Evolutionary conservation across 1,140 invertebrate species (phyloP).

Genomic region (Drosophila pandora): DNA sequence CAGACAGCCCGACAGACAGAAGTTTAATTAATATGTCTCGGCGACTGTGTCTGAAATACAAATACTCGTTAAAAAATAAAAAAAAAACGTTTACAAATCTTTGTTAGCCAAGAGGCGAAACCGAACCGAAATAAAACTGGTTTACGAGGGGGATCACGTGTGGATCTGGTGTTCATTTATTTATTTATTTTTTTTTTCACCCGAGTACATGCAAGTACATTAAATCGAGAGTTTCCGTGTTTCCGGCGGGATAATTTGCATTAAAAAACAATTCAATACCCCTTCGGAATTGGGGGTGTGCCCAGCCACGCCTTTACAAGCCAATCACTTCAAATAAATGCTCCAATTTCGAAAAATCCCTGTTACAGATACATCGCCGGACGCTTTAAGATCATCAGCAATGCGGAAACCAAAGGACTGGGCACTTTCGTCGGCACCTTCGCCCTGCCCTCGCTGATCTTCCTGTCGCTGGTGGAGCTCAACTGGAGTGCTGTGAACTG

Average conservation of each 20-base stretch:
- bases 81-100: constrained; percentile 36
- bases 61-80: constrained; percentile 12
- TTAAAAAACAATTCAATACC: constrained; percentile 12
- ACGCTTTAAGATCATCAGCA: constrained; percentile 91
- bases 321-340: constrained; percentile 26
- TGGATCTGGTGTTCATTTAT: constrained; percentile 11
- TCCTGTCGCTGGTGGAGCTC: constrained; percentile 93
- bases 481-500: constrained; percentile 94
- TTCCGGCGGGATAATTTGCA: constrained; percentile 25
- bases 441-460: constrained; percentile 95
- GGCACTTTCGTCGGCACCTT: constrained; percentile 97
- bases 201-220: constrained; percentile 16
- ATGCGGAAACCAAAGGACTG: constrained; percentile 94
- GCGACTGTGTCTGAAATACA: constrained; percentile 33
- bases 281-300: constrained; percentile 18
- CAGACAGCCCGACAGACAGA: constrained; percentile 7
- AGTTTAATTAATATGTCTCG: constrained; percentile 14
- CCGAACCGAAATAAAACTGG: constrained; percentile 44
- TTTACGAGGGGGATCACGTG: constrained; percentile 38
- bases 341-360: constrained; percentile 46
- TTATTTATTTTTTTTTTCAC: not conserved
- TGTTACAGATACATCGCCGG: constrained; percentile 94
- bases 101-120: constrained; percentile 40
- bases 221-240: constrained; percentile 42
- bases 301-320: constrained; percentile 31